Evolutionary conservation across 1,140 invertebrate species (phyloP), one percentile per base, ranked within the genome.

Genomic region (Gerris buenoi): DNA sequence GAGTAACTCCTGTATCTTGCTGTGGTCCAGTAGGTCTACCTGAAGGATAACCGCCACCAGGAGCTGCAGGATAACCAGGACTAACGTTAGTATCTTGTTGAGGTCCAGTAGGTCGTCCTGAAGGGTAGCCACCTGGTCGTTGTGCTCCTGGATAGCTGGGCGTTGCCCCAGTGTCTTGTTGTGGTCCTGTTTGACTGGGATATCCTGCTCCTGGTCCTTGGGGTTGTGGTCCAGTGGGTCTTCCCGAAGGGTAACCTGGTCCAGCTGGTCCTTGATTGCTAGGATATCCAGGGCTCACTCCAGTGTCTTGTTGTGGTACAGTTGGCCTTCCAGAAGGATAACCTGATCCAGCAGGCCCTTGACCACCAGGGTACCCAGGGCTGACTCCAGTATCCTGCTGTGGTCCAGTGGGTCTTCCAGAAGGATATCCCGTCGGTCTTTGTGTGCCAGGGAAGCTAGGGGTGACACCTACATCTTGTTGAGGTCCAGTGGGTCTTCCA

Each of bases 181-280:
- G 14, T 64, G 29, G 33, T 18, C 57, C 1, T 60, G 65, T 56
- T 56, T 22, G 29, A 2, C 56, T 64, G 71, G 68, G 68, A 66
- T 68, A 70, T 65, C 65, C 65, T 46, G 66, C 68, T 65, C 72
- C 71, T 67, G 67, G 67, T n/a, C 71, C 68, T 63, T 13, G 18
- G 18, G 59, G 33, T 2, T 27, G 60, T 27, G n/a, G 59, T 23
- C 71, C 70, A 28, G 72, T 72, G 63, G 67, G 1, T 2, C 68
- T 69, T 28, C 73, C 70, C 69, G 69, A 64, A 65, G 70, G 68
- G 62, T 67, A 65, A 26, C 70, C 71, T 56, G 46, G 46, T 10
- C 10, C n/a, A 56, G 46, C 60, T n/a, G 71, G 72, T n/a, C 67
- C 2, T 63, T 22, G 18, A 2, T 18, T 66, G 63, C 68, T 67